Evolutionary conservation across 2,797 vertebrate species (phyloP).

Genomic region (Bovichtus variegatus): DNA sequence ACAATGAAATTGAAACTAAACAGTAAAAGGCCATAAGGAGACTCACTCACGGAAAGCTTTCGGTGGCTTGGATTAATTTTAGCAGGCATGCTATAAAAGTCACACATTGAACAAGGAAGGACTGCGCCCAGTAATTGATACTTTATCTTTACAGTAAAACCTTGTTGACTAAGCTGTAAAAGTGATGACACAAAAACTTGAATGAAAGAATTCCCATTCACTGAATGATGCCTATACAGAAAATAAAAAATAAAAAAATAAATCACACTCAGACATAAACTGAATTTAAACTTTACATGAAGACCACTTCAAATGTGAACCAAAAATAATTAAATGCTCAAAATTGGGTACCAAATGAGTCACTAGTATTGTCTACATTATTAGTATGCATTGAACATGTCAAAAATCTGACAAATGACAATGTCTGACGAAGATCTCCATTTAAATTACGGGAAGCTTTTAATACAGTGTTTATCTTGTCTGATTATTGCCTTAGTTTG

Average conservation of each 20-base stretch:
- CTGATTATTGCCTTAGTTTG: no score
- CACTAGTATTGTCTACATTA: no score
- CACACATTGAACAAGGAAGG: constrained; percentile 13
- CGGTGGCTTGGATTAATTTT: constrained; percentile 11
- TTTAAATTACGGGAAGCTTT: no score
- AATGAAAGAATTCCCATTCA: background rate
- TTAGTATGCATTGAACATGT: background rate
- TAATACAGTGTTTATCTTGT: no score
- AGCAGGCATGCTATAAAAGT: constrained; percentile 23
- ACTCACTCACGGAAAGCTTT: constrained; percentile 8
- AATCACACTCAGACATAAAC: background rate
- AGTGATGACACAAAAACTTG: background rate
- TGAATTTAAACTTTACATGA: background rate
- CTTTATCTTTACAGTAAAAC: constrained; percentile 32
- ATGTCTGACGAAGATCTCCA: no score
- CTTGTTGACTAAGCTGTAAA: constrained; percentile 11
- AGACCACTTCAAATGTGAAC: background rate
- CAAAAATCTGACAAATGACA: no score
- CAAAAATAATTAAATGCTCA: background rate
- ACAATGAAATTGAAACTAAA: constrained; percentile 12
- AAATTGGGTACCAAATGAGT: background rate
- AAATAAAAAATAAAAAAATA: no score
- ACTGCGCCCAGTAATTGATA: background rate
- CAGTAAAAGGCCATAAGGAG: constrained; percentile 3
- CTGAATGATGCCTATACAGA: background rate